phyloP scores from a whole-genome alignment of 2,888 invertebrate species.

The Tribolium freemani region DNA sequence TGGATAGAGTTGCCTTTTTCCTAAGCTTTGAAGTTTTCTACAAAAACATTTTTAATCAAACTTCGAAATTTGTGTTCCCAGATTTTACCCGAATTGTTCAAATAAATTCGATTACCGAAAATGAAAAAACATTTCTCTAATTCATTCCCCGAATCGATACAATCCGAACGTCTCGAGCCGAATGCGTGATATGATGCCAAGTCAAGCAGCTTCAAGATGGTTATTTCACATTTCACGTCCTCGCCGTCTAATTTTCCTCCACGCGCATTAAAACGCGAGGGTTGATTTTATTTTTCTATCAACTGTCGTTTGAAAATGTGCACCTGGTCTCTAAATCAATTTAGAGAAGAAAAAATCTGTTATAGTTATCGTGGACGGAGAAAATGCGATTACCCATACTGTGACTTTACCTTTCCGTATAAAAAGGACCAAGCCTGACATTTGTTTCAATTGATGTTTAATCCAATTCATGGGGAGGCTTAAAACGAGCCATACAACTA shows the following conservation, averaged over 20 bases:
- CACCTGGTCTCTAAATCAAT: slow-evolving; percentile 23
- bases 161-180: slow-evolving; percentile 9
- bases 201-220: slow-evolving; percentile 35
- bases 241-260: slow-evolving; percentile 40
- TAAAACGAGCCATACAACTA: slow-evolving; percentile 39
- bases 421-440: slow-evolving; percentile 35
- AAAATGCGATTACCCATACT: slow-evolving; percentile 21
- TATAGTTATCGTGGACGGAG: slow-evolving; percentile 12
- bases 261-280: slow-evolving; percentile 46
- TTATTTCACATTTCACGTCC: slow-evolving; percentile 17
- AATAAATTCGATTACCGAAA: slow-evolving; percentile 28
- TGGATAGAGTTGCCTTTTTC: no score
- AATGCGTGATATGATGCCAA: slow-evolving; percentile 35
- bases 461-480: slow-evolving; percentile 47
- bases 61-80: not conserved
- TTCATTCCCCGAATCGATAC: slow-evolving; percentile 22
- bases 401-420: slow-evolving; percentile 26
- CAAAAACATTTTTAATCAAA: not conserved
- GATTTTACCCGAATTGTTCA: slow-evolving; percentile 5
- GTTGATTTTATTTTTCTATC: slow-evolving; percentile 12
- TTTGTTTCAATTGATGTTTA: slow-evolving; percentile 54
- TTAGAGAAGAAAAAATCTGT: slow-evolving; percentile 14
- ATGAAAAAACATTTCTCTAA: slow-evolving; percentile 24
- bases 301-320: slow-evolving; percentile 8
- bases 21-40: not conserved